Evolutionary conservation across 2,888 invertebrate species (phyloP), one percentile per base, ranked within the genome.

Genomic region (Mongoloraphidia duomilia): DNA sequence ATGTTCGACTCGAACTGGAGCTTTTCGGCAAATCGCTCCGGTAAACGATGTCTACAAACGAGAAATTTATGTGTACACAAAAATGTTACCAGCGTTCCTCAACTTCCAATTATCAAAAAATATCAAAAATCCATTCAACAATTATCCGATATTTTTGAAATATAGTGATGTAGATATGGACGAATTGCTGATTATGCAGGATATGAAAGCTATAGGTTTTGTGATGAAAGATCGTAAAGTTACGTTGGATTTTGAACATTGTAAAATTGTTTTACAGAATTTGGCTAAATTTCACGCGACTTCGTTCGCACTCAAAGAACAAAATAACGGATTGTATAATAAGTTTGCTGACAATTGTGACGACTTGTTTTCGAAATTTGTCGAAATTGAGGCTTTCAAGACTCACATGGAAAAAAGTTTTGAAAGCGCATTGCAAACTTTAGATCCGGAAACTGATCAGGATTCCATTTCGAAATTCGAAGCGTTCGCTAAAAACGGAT

Each of bases 401-500:
- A 26, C 26, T 26, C 26, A 26, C 26, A 26, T 26, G 26, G 26
- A 26, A 1, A 26, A 26, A 26, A 5, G 46, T 17, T n/a, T 41
- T 17, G 41, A 47, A 9, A 12, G 39, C 36, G 47, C 42, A 12
- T 37, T 49, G 10, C 14, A 41, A 11, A n/a, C 46, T 26, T 42
- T 56, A 9, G 51, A 50, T 34, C 46, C 44, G 6, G 45, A 46
- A 8, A 51, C 47, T 35, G 51, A 55, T 41, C 50, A 54, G 35
- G 14, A 40, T 11, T 49, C 43, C n/a, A 47, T 54, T 14, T 37
- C 50, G 13, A 45, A 49, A 45, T 54, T 56, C 43, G 45, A 50
- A 38, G 50, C 46, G 14, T 57, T 55, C 49, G 45, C 48, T 46
- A 48, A 51, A 11, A 54, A 49, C 11, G 42, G 51, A 12, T 45